Percentiles rank a stretch among this genome's conserved stretches.
phyloP scores from a whole-genome alignment of 2,113 vertebrate genomes.

The Semnornis frantzii region DNA sequence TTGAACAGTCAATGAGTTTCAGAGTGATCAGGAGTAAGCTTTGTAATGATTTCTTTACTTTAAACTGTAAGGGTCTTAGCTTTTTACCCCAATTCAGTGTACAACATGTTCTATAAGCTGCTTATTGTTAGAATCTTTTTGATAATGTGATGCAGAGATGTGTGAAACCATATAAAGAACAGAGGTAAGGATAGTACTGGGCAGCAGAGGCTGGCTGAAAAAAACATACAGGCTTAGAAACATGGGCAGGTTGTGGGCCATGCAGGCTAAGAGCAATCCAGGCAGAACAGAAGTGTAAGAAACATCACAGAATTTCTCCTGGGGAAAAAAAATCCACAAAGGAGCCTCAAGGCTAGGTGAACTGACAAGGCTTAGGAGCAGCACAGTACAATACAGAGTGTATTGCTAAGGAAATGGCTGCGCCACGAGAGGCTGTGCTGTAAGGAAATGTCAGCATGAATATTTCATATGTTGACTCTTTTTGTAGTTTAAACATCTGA shows the following conservation, averaged over 20 bases:
- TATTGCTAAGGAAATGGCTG: slow-evolving; percentile 19
- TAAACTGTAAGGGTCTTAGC: not conserved
- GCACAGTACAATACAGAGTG: not conserved
- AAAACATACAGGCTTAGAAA: not conserved
- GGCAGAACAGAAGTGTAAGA: not conserved
- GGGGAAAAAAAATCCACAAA: not conserved
- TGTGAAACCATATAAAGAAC: not conserved
- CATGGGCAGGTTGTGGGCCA: not conserved
- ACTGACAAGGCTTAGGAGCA: not conserved
- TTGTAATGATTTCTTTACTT: not conserved
- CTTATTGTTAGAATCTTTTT: not conserved
- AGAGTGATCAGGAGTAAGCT: not conserved
- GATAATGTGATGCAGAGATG: not conserved
- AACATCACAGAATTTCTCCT: not conserved
- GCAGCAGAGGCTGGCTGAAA: not conserved
- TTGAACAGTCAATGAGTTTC: not conserved
- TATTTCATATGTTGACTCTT: slow-evolving; percentile 63
- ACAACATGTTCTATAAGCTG: not conserved
- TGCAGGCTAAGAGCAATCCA: not conserved
- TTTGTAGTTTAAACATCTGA: slow-evolving; percentile 32
- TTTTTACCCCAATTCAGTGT: not conserved
- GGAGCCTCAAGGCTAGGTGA: not conserved
- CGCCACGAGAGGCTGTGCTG: not conserved
- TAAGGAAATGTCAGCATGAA: slow-evolving; percentile 65
- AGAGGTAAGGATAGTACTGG: not conserved